Conservation (phyloP, 2,888 invertebrate species). For the Chirona hameri region DNA sequence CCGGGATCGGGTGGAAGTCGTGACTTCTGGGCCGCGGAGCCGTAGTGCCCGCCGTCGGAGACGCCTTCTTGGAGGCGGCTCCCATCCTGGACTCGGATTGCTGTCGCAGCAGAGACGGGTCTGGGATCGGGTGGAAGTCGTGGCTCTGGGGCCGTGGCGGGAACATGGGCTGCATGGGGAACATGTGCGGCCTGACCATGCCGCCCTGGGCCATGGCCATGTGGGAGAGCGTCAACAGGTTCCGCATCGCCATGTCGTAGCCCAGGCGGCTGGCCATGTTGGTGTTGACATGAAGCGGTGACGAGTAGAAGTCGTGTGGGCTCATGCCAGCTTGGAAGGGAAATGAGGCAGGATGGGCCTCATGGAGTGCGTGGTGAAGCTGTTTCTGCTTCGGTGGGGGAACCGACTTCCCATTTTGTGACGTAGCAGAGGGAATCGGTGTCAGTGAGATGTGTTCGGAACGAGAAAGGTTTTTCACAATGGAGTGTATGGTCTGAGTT, state of each 20-base stretch:
- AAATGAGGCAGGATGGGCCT: not conserved
- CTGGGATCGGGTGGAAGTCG: not conserved
- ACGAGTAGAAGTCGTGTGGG: not conserved
- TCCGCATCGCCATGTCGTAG: constrained; percentile 7
- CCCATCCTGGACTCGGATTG: constrained; percentile 5
- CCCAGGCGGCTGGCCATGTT: constrained; percentile 3
- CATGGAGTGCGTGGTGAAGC: not conserved
- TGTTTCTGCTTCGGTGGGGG: not conserved
- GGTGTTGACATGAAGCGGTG: not conserved
- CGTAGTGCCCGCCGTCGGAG: constrained; percentile 5
- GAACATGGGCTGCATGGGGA: not conserved
- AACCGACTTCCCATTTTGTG: not conserved
- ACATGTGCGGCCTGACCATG: not conserved
- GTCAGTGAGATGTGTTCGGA: not conserved
- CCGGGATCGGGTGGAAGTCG: constrained; percentile 2
- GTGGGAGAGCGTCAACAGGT: not conserved
- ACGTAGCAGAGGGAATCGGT: not conserved
- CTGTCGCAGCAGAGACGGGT: not conserved
- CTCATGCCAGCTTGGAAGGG: not conserved
- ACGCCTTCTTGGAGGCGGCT: constrained; percentile 7
- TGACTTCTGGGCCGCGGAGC: not conserved
- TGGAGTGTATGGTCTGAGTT: not conserved
- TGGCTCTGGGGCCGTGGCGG: not conserved
- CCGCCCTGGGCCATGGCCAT: constrained; percentile 12
- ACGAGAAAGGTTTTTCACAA: not conserved